These are phyloP conservation scores for Tinea trinotella DNA, from an alignment of 2,888 invertebrate genomes.

Conservation along the genomic window DNA sequence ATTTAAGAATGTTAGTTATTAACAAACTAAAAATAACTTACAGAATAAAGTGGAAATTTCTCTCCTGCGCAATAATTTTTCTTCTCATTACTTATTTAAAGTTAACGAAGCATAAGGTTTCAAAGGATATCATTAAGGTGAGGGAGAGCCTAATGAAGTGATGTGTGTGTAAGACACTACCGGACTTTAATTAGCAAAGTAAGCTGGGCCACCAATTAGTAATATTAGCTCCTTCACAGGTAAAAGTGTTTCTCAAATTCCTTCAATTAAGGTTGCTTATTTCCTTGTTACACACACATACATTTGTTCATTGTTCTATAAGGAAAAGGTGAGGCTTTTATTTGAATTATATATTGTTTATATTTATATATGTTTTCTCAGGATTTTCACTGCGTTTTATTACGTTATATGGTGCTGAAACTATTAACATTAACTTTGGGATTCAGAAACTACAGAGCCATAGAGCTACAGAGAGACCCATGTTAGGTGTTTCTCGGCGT, in stretches of 20 bases:
- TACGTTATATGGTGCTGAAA: too few relatives aligned
- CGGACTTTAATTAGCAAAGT: neutral
- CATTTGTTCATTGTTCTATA: neutral
- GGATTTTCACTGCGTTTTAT: too few relatives aligned
- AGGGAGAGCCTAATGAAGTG: neutral
- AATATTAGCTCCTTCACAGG: neutral
- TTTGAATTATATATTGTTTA: neutral
- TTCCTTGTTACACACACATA: neutral
- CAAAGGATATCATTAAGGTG: neutral
- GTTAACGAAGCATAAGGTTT: neutral
- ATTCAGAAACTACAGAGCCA: too few relatives aligned
- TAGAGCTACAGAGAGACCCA: too few relatives aligned
- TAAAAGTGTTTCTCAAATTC: constrained; percentile 8
- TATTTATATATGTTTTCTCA: too few relatives aligned
- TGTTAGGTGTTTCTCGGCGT: too few relatives aligned
- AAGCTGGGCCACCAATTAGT: neutral
- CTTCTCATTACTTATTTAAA: neutral
- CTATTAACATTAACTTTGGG: too few relatives aligned
- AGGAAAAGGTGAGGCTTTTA: neutral
- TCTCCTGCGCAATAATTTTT: neutral
- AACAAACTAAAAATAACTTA: neutral
- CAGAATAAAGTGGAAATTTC: too few relatives aligned
- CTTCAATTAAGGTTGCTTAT: neutral
- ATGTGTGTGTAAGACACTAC: neutral
- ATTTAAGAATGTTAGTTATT: neutral